Base-by-base conservation (phyloP, 2,113 vertebrate species). In the Anguilla rostrata region DNA sequence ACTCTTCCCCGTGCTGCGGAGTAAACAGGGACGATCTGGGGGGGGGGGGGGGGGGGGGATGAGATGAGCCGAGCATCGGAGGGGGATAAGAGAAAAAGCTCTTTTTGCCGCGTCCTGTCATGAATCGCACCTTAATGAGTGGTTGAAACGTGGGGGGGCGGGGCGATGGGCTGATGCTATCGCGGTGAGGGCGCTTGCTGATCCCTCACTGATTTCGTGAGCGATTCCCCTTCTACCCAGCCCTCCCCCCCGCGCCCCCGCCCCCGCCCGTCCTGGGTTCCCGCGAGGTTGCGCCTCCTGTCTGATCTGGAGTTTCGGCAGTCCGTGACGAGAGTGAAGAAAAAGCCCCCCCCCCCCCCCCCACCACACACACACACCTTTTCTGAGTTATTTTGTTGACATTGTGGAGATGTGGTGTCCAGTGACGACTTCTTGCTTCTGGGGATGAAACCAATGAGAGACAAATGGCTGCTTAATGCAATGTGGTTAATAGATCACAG, bases 251-350 rank as follows among this genome's bases (percentile, higher is more conserved):
- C 89, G 90, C 88, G 90, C 83, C 75, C n/a, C n/a, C n/a, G n/a
- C n/a, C n/a, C n/a, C 5, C 75, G 86, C 29, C 81, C 86, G 91
- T 89, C 8, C 49, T 14, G 49, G 49, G 0, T 53, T 92, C 81
- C 34, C 78, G 34, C 87, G 80, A 85, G 92, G 87, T 11, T 84
- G 89, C 81, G 86, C 78, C 43, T 71, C n/a, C 39, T 60, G 60
- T 81, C 89, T 85, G 89, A 94, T 92, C 89, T 91, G 87, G 86
- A 86, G 80, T 26, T 14, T 46, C 85, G 91, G 87, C 85, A 49
- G 90, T 71, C 90, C 84, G 84, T 88, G 89, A 78, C 87, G 3
- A 90, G 89, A 89, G 86, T 84, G 84, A 43, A 41, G 46, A 16
- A 57, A 26, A 34, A 34, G 34, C 34, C 34, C 34, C 34, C 34